Percentiles rank a stretch among this genome's conserved stretches.
Conservation (phyloP, 2,113 vertebrate genomes). For the Oncorhynchus gorbuscha region DNA sequence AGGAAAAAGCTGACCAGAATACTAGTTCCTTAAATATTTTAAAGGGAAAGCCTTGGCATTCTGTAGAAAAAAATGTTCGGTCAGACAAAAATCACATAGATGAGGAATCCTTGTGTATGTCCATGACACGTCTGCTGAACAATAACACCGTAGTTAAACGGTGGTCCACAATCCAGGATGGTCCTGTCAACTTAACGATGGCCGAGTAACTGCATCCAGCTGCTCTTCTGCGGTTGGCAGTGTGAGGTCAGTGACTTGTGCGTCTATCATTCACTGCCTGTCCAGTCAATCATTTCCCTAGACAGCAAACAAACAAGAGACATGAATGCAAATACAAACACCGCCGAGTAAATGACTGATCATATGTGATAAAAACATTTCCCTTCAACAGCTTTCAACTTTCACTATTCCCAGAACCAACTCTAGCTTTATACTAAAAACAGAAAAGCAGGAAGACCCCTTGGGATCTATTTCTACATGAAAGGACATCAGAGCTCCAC, state of each 20-base stretch:
- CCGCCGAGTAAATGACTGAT: background rate
- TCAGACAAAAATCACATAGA: background rate
- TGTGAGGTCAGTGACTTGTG: constrained; percentile 36
- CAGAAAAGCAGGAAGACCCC: constrained; percentile 26
- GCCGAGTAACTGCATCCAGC: constrained; percentile 10
- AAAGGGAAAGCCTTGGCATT: background rate
- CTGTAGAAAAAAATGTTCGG: background rate
- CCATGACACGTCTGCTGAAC: background rate
- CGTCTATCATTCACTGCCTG: background rate
- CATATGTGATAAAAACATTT: background rate
- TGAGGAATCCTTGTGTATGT: constrained; percentile 2
- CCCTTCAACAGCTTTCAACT: background rate
- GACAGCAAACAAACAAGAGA: constrained; percentile 40
- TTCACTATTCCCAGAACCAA: background rate
- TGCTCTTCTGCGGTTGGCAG: constrained; percentile 34
- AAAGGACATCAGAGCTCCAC: background rate
- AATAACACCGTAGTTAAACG: constrained; percentile 8
- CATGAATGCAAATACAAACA: background rate
- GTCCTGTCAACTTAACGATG: background rate
- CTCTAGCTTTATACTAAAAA: constrained; percentile 1
- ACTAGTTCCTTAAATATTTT: background rate
- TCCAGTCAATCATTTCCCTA: constrained; percentile 54
- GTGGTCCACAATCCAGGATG: background rate
- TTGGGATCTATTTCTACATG: constrained; percentile 41
- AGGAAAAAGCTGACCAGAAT: background rate